A percentile compares a stretch with the other conserved stretches of the same genome.
Evolutionary conservation across 2,113 vertebrate genomes (phyloP).

Genomic region (Eidolon helvum): DNA sequence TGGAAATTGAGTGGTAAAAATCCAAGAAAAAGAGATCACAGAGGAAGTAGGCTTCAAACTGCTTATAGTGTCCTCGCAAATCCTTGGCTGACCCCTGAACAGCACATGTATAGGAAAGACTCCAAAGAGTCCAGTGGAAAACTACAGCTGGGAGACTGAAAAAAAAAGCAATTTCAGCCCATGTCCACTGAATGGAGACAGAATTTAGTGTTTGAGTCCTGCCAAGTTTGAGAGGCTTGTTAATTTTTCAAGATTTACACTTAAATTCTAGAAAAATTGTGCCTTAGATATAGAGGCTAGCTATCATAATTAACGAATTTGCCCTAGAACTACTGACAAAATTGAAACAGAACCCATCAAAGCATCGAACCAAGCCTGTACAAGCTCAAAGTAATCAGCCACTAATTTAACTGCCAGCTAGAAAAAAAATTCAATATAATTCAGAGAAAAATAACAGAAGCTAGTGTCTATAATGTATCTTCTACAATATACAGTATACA

Average conservation of each 20-base stretch:
- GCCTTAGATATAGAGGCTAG: background rate
- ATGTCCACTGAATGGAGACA: background rate
- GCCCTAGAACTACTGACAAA: background rate
- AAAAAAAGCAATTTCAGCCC: background rate
- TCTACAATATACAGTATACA: background rate
- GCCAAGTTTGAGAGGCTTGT: background rate
- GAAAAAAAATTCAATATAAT: background rate
- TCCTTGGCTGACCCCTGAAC: background rate
- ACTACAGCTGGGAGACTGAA: background rate
- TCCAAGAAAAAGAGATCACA: background rate
- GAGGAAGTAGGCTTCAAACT: background rate
- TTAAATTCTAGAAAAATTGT: background rate
- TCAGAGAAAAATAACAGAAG: conserved; percentile 21
- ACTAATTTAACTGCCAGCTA: background rate
- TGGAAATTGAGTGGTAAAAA: background rate
- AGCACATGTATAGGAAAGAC: background rate
- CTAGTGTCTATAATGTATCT: background rate
- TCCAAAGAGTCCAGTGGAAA: background rate
- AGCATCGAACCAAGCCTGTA: background rate
- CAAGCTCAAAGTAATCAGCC: background rate
- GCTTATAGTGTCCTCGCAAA: background rate
- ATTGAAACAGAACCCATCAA: background rate
- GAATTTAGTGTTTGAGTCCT: background rate
- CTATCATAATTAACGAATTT: background rate
- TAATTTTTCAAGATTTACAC: background rate